phyloP scores from a whole-genome alignment of 2,888 invertebrate species.

The Hyles lineata region DNA sequence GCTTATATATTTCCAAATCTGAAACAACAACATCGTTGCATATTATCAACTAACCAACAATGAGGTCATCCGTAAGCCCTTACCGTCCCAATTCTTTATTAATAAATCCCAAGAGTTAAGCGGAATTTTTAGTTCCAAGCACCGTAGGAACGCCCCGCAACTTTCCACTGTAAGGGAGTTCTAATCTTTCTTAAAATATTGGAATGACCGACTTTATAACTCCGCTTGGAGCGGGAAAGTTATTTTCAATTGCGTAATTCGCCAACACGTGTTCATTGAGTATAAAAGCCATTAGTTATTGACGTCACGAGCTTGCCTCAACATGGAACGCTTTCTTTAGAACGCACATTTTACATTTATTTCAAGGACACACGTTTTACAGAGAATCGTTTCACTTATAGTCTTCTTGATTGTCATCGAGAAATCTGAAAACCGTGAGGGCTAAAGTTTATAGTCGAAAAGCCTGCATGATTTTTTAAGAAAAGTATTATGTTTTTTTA shows the following conservation, averaged over 20 bases:
- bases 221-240: background rate
- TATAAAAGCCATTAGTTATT: slow-evolving; percentile 2
- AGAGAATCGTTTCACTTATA: background rate
- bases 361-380: background rate
- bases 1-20: no score
- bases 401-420: background rate
- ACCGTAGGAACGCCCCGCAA: background rate
- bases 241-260: slow-evolving; percentile 6
- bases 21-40: no score
- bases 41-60: background rate
- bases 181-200: slow-evolving; percentile 6
- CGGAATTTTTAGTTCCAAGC: background rate
- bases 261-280: slow-evolving; percentile 2
- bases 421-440: background rate
- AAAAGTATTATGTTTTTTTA: no score
- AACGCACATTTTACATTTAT: background rate
- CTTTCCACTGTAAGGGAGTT: background rate
- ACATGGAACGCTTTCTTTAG: slow-evolving; percentile 6
- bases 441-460: no score
- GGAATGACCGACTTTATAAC: background rate
- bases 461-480: no score
- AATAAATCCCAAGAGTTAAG: background rate
- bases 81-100: background rate
- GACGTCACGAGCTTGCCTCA: background rate
- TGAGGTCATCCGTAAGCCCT: background rate